A percentile compares a stretch with the other conserved stretches of the same genome.
Conservation (phyloP, 37 sponge, comb jelly and placozoan genomes). For the Petrosia ficiformis region DNA sequence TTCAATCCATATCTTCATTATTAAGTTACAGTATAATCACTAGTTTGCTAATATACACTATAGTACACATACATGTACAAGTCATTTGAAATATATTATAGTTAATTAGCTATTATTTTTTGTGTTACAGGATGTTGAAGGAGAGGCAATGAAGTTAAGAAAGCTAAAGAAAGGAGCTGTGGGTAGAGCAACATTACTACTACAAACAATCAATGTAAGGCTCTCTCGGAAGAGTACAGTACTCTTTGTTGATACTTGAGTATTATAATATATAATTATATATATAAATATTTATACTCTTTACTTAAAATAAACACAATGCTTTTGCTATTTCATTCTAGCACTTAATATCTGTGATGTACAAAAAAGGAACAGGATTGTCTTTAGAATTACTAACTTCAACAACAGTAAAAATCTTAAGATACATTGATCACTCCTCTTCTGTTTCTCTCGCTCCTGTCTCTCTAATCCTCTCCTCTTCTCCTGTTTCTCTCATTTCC, state of each 20-base stretch:
- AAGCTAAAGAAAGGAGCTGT: conserved; percentile 27
- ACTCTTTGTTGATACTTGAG: too few relatives aligned
- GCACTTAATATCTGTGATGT: conserved; percentile 54
- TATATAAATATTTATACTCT: not conserved
- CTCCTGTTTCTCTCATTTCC: conserved; percentile 54
- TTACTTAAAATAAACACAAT: not conserved
- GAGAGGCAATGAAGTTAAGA: conserved; percentile 52
- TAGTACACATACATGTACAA: too few relatives aligned
- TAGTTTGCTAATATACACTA: too few relatives aligned
- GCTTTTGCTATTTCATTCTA: conserved; percentile 18
- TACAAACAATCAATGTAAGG: conserved; percentile 54
- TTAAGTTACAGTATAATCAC: too few relatives aligned
- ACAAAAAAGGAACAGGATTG: conserved; percentile 38
- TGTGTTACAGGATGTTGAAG: conserved; percentile 55
- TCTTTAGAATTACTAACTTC: conserved; percentile 36
- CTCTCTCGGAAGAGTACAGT: too few relatives aligned
- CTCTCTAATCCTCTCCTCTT: not conserved
- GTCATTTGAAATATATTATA: too few relatives aligned
- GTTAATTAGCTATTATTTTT: too few relatives aligned
- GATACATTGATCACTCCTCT: not conserved
- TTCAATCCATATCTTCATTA: too few relatives aligned
- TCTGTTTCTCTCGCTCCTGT: not conserved
- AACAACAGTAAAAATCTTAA: conserved; percentile 39
- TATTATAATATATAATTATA: too few relatives aligned
- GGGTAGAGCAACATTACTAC: conserved; percentile 38